Percentiles rank a stretch among this genome's conserved stretches.
Conservation (phyloP, 2,113 vertebrate species). For the Myotis yumanensis region DNA sequence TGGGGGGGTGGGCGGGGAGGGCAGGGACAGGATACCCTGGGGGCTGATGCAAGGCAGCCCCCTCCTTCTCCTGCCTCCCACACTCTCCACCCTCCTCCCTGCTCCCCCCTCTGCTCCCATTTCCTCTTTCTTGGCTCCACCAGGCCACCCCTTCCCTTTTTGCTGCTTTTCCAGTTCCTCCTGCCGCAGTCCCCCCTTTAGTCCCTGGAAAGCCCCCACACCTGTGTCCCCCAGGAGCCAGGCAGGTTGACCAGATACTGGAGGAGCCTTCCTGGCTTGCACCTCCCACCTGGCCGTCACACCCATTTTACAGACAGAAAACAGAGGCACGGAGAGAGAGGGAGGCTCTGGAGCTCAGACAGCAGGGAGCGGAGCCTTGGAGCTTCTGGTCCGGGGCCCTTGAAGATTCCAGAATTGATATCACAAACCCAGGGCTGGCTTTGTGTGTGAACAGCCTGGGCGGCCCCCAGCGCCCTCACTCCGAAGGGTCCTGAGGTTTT, state of each 20-base stretch:
- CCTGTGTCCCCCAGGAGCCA: not conserved
- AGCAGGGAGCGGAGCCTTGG: not conserved
- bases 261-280: not conserved
- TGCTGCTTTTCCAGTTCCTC: not conserved
- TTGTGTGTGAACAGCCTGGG: rapidly evolving
- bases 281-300: not conserved
- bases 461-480: not conserved
- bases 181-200: not conserved
- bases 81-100: not conserved
- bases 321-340: not conserved
- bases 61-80: not conserved
- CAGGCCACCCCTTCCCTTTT: constrained; percentile 37
- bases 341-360: not conserved
- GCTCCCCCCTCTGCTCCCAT: not conserved
- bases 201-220: not conserved
- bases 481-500: not conserved
- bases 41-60: rapidly evolving
- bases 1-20: rapidly evolving
- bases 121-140: constrained; percentile 54
- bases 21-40: not conserved
- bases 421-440: not conserved
- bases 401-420: not conserved
- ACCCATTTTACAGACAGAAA: not conserved
- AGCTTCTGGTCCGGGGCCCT: not conserved
- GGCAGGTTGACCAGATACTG: not conserved